Base-by-base conservation (phyloP, 2,888 invertebrate species). In the Antitype chi region DNA sequence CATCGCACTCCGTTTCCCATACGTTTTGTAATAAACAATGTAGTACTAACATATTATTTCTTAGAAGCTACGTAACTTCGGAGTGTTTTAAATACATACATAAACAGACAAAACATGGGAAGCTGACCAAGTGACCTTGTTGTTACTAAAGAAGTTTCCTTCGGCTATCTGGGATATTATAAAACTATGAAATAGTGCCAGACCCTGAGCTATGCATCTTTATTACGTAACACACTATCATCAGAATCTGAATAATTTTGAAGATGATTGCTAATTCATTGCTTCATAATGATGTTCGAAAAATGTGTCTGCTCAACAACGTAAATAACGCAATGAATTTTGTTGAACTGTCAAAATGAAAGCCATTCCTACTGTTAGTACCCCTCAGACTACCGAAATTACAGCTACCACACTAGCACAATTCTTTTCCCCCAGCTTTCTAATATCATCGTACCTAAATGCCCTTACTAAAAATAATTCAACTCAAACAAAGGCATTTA, bases 1-100 rank as follows among this genome's bases (percentile, higher is more conserved):
- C 77, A 88, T 87, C 87, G 80, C 25, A n/a, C 43, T 76, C 63
- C 63, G 71, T 73, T 76, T 83, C 86, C 53, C 80, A 86, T 66
- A 69, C 70, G 57, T 72, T 74, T 63, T 60, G 32, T 64, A 60
- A 69, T 76, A 74, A 59, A 81, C 70, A 81, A 55, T 70, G 57
- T 85, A 70, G 68, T 80, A 68, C 60, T 84, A 55, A 68, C 57
- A 68, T 63, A 70, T 69, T 47, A 38, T 74, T 81, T 62, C 67
- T 74, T 53, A 53, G 81, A 81, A 64, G 25, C 28, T 23, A 59
- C 67, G 60, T 68, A n/a, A 57, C 63, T 32, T 43, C 25, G 1
- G 25, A 63, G 62, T 83, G 67, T 66, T 80, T 79, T 43, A 43
- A 63, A 76, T 55, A 15, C 13, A 15, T 15, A 47, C 17, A 20